These are phyloP conservation scores for Cheirogaleus major DNA, from an alignment of 2,797 vertebrate species.

Conservation along the genomic window DNA sequence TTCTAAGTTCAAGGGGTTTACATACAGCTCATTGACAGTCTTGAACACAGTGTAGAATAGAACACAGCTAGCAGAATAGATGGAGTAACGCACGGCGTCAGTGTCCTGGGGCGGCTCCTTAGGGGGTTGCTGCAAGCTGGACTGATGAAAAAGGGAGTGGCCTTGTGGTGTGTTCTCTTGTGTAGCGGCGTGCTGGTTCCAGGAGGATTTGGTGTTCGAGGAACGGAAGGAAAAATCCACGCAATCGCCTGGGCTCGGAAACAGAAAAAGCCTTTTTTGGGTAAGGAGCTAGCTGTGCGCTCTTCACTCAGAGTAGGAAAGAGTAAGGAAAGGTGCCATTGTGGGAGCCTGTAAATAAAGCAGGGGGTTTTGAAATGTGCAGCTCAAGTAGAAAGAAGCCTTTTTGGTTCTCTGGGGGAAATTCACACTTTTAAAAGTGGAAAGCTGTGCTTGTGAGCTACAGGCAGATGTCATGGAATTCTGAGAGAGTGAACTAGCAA, in stretches of 20 bases:
- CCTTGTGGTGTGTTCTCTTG: neutral
- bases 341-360: neutral
- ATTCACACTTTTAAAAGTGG: neutral
- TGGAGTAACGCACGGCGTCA: neutral
- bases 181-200: conserved; percentile 95
- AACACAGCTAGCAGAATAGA: no score
- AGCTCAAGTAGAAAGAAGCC: neutral
- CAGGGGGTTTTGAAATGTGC: neutral
- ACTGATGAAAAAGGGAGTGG: neutral
- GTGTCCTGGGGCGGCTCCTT: neutral
- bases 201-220: conserved; percentile 95
- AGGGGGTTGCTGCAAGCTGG: neutral
- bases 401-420: neutral
- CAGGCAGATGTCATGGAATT: neutral
- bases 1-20: neutral
- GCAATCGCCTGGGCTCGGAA: conserved; percentile 97
- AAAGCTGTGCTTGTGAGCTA: neutral
- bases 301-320: neutral
- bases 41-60: neutral
- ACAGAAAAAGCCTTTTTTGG: conserved; percentile 96
- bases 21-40: neutral
- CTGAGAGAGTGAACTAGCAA: neutral
- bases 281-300: conserved; percentile 82
- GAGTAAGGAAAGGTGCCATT: neutral
- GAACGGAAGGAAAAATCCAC: conserved; percentile 97